These are phyloP conservation scores for Protobothrops flavoviridis DNA, from an alignment of 2,113 vertebrate genomes.

Conservation along the genomic window DNA sequence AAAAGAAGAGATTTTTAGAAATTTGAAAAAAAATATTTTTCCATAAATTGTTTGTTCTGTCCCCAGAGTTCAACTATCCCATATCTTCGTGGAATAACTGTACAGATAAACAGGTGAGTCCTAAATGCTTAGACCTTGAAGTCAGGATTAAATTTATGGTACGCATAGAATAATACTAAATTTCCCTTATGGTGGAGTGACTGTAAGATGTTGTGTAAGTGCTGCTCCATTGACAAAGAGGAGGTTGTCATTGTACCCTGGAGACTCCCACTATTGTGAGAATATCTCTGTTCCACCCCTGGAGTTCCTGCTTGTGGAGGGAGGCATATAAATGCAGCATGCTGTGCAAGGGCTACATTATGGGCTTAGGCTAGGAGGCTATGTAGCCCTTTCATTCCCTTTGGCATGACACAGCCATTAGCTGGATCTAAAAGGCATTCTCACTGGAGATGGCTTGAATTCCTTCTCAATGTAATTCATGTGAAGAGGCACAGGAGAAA, in stretches of 20 bases:
- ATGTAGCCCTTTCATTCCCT: background rate
- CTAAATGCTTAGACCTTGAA: background rate
- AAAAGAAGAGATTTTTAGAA: background rate
- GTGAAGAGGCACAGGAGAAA: background rate
- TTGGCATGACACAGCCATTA: background rate
- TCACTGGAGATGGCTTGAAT: background rate
- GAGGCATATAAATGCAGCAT: background rate
- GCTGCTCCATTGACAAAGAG: background rate
- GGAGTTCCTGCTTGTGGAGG: background rate
- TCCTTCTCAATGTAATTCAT: background rate
- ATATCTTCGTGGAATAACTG: background rate
- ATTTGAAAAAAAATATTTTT: background rate
- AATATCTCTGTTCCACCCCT: background rate
- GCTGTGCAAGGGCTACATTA: background rate
- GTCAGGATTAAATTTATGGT: background rate
- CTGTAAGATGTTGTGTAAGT: no score
- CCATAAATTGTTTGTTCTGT: background rate
- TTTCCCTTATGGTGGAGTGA: no score
- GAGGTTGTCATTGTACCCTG: background rate
- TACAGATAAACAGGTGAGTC: conserved; percentile 16
- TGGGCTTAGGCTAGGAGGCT: no score
- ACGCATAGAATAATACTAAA: background rate
- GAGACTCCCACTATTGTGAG: background rate
- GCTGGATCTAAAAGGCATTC: background rate
- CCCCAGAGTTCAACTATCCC: background rate